phyloP scores from a whole-genome alignment of 35 echinoderm and acorn worm species.

The Ptychodera flava region DNA sequence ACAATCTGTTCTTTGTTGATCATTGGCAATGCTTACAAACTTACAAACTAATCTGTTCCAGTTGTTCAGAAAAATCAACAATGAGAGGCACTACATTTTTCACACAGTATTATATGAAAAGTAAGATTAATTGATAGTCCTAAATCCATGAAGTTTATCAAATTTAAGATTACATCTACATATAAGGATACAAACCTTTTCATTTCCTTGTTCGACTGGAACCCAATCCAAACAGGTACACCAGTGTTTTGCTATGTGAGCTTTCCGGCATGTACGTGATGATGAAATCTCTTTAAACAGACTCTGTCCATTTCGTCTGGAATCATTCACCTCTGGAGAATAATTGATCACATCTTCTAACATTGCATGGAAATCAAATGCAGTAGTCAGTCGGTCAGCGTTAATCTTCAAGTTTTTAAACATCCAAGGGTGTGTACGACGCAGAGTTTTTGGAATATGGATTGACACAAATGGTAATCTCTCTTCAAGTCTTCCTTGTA shows the following conservation, averaged over 20 bases:
- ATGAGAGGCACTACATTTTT: too few species aligned
- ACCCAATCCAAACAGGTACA: slow-evolving; percentile 54
- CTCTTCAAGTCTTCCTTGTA: slow-evolving; percentile 63
- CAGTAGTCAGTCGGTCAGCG: slow-evolving; percentile 30
- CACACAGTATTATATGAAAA: too few species aligned
- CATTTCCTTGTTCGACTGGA: neutral
- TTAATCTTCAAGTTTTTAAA: slow-evolving; percentile 27
- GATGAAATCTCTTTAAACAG: slow-evolving; percentile 37
- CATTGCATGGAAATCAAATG: slow-evolving; percentile 50
- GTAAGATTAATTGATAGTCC: too few species aligned
- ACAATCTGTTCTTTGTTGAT: too few species aligned
- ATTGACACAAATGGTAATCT: slow-evolving; percentile 52
- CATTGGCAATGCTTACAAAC: too few species aligned
- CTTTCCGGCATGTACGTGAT: slow-evolving; percentile 27
- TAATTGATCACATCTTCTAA: slow-evolving; percentile 20
- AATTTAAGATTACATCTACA: too few species aligned
- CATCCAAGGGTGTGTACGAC: neutral
- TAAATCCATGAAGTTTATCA: too few species aligned
- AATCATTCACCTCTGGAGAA: neutral
- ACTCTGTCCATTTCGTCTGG: slow-evolving; percentile 3
- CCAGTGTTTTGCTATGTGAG: slow-evolving; percentile 42
- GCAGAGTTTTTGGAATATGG: slow-evolving; percentile 22
- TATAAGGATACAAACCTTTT: slow-evolving; percentile 10
- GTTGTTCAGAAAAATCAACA: too few species aligned
- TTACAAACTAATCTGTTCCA: too few species aligned